Evolutionary conservation across 2,797 vertebrate species (phyloP), one percentile per base, ranked within the genome.

Genomic region (Mus spretus): DNA sequence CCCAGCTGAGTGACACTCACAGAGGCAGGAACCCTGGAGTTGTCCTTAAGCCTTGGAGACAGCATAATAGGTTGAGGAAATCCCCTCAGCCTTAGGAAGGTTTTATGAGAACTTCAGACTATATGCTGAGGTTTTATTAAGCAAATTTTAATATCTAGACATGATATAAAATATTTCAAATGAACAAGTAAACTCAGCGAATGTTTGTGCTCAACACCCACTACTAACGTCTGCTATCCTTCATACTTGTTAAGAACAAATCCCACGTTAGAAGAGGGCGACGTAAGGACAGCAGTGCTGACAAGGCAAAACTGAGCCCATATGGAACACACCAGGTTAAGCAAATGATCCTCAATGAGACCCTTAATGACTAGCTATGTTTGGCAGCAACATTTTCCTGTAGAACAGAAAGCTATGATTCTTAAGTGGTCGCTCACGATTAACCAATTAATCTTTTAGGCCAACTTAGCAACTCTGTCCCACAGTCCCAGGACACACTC

Each of bases 391-490:
- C 28, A 80, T 83, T 82, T 92, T 97, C 87, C 80, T 90, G 12
- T 75, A 67, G 40, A 96, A 88, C 53, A 93, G 77, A 78, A 86
- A 74, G 31, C 44, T 81, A 37, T 88, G 31, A 88, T 93, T 93
- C 74, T 96, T 77, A 70, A 34, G 37, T 85, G 74, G n/a, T 74
- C 95, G 26, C 22, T 96, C 92, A 80, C 31, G 47, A 96, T 90
- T 95, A 95, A 82, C 65, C 53, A 93, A 91, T 78, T 87, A 75
- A 91, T 96, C 63, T 94, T 93, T 65, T n/a, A 93, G 31, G 53
- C 14, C 40, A 93, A 31, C 5, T 95, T 96, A 67, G 13, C 31
- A 9, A 74, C 81, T 92, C 40, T 72, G 55, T 9, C 1, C 19
- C 34, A 59, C 13, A 55, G 53, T 77, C 61, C 6, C 47, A 13